Evolutionary conservation across 2,113 vertebrate species (phyloP).

Genomic region (Notiomystis cincta): DNA sequence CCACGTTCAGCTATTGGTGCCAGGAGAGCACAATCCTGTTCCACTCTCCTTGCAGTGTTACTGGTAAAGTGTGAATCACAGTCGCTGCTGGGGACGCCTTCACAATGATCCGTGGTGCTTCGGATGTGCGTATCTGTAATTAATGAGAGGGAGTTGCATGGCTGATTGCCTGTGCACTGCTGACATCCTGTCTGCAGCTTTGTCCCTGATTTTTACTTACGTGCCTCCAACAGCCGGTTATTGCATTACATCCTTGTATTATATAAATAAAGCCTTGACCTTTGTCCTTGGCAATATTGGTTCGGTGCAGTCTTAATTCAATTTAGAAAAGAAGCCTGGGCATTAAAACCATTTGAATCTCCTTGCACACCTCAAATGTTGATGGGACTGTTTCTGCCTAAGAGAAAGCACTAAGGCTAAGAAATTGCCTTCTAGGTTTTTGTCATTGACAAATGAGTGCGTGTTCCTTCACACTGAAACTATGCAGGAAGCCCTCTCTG

Average conservation of each 20-base stretch:
- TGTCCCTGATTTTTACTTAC: constrained; percentile 22
- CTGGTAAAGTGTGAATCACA: constrained; percentile 7
- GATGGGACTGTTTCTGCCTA: background rate
- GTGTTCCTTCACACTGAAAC: background rate
- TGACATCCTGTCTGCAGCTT: constrained; percentile 58
- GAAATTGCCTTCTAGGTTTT: background rate
- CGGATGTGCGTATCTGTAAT: background rate
- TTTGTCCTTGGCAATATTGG: constrained; percentile 9
- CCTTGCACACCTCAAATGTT: background rate
- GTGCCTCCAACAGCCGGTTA: constrained; percentile 45
- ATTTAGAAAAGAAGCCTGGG: background rate
- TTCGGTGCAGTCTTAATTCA: constrained; percentile 3
- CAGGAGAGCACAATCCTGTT: background rate
- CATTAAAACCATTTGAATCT: background rate
- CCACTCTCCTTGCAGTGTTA: background rate
- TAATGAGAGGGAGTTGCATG: constrained; percentile 30
- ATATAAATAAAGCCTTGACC: constrained; percentile 50
- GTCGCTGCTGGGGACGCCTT: background rate
- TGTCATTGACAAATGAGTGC: constrained; percentile 1
- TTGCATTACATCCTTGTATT: constrained; percentile 58
- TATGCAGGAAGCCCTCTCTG: constrained; percentile 15
- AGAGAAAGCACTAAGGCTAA: background rate
- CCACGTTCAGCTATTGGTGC: background rate
- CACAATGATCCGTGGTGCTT: background rate
- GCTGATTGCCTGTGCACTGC: constrained; percentile 24